Percentiles rank a stretch among this genome's conserved stretches.
Conservation (phyloP, 1,140 invertebrate genomes). For the Sitophilus oryzae region DNA sequence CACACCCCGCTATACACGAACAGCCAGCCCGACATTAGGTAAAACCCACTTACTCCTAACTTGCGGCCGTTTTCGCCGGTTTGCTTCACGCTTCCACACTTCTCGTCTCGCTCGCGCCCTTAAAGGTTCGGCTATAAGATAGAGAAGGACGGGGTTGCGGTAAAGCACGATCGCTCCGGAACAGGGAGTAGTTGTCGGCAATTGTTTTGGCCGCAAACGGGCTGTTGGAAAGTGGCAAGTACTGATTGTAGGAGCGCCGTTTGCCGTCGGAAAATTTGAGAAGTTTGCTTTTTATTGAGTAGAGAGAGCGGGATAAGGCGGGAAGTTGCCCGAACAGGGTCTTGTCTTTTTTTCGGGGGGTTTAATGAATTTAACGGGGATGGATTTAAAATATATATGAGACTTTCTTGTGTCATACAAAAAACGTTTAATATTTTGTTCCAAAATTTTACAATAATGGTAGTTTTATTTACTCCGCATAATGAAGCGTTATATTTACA, state of each 20-base stretch:
- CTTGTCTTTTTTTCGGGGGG: too few species aligned
- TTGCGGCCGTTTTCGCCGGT: slow-evolving; percentile 12
- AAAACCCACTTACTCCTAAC: slow-evolving; percentile 22
- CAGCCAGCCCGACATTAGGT: slow-evolving; percentile 19
- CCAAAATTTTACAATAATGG: too few species aligned
- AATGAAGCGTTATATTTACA: too few species aligned
- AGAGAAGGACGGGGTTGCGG: not conserved
- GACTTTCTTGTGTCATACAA: too few species aligned
- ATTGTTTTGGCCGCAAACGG: slow-evolving; percentile 25
- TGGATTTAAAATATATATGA: too few species aligned
- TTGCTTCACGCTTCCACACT: not conserved
- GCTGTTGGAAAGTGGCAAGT: slow-evolving; percentile 25
- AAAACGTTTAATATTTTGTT: too few species aligned
- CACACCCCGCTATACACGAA: slow-evolving; percentile 17
- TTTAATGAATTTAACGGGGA: too few species aligned
- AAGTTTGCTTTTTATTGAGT: slow-evolving; percentile 18
- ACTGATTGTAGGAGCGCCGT: slow-evolving; percentile 21
- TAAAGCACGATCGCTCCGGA: not conserved
- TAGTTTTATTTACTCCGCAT: too few species aligned
- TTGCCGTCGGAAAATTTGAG: slow-evolving; percentile 23
- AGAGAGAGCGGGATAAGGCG: not conserved
- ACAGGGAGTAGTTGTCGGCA: slow-evolving; percentile 19
- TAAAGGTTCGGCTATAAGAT: not conserved
- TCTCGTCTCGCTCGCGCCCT: not conserved
- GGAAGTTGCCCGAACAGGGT: too few species aligned